These are phyloP conservation scores for Conchocele bisecta DNA, from an alignment of 2,888 invertebrate species.

Conservation along the genomic window DNA sequence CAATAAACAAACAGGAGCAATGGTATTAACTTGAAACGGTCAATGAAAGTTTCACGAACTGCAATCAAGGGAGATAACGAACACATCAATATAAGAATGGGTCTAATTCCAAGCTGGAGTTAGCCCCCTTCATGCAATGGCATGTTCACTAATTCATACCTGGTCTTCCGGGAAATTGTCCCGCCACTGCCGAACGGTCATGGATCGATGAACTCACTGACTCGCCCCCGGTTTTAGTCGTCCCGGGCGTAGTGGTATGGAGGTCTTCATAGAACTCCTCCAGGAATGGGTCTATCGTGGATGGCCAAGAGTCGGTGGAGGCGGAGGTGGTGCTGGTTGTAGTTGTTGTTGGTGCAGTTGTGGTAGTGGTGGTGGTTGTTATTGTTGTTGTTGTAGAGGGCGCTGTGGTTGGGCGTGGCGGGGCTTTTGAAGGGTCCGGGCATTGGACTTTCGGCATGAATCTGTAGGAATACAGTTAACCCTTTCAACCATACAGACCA, in stretches of 20 bases:
- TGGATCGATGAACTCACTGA: too few relatives aligned
- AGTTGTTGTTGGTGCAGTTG: conserved; percentile 1
- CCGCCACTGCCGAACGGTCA: conserved; percentile 37
- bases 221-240: too few relatives aligned
- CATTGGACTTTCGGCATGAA: conserved; percentile 52
- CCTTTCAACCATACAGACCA: too few relatives aligned
- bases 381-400: conserved; percentile 12
- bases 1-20: too few relatives aligned
- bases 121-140: background rate
- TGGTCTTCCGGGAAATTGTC: conserved; percentile 56
- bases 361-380: background rate
- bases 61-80: too few relatives aligned
- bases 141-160: conserved; percentile 32
- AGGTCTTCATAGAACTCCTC: background rate
- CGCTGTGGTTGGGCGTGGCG: conserved; percentile 31
- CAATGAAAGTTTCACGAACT: too few relatives aligned
- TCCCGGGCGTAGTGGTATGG: too few relatives aligned
- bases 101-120: too few relatives aligned
- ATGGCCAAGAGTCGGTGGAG: too few relatives aligned
- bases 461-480: conserved; percentile 41
- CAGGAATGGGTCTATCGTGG: background rate
- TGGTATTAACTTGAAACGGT: too few relatives aligned
- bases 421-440: conserved; percentile 50
- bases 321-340: conserved; percentile 5
- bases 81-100: too few relatives aligned